Conservation (phyloP, 2,888 invertebrate genomes). For the Pogonocherus hispidulus region DNA sequence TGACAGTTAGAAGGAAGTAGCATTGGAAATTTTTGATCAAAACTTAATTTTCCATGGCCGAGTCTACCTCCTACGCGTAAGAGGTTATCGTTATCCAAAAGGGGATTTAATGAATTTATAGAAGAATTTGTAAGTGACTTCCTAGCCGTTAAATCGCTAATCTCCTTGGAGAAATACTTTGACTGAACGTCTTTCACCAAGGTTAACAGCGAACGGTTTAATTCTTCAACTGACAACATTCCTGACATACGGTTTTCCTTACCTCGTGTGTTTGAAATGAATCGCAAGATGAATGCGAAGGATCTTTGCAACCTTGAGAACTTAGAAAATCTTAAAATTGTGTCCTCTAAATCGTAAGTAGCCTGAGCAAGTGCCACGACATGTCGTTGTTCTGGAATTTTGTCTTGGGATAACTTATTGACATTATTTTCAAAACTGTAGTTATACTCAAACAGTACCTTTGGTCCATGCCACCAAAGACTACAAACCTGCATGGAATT, state of each 20-base stretch:
- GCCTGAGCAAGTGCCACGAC: no score
- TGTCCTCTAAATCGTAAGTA: not conserved
- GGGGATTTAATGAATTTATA: constrained; percentile 1
- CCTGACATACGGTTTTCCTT: not conserved
- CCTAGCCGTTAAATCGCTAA: not conserved
- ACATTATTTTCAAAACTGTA: not conserved
- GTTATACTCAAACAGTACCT: not conserved
- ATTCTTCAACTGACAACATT: not conserved
- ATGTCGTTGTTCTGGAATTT: not conserved
- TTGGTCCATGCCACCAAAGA: not conserved
- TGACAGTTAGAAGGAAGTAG: constrained; percentile 6
- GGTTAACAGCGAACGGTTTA: not conserved
- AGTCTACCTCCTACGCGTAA: constrained; percentile 17
- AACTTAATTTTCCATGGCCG: not conserved
- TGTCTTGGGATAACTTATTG: not conserved
- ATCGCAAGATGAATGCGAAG: not conserved
- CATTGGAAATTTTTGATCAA: constrained; percentile 8
- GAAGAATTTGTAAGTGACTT: not conserved
- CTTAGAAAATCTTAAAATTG: not conserved
- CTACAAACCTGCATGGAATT: no score
- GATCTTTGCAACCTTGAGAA: not conserved
- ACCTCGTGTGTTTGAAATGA: not conserved
- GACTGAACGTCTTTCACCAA: constrained; percentile 1
- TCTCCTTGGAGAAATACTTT: constrained; percentile 5
- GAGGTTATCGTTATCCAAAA: not conserved